Base-by-base conservation (phyloP, 2,797 vertebrate species). In the Lacerta viridis region DNA sequence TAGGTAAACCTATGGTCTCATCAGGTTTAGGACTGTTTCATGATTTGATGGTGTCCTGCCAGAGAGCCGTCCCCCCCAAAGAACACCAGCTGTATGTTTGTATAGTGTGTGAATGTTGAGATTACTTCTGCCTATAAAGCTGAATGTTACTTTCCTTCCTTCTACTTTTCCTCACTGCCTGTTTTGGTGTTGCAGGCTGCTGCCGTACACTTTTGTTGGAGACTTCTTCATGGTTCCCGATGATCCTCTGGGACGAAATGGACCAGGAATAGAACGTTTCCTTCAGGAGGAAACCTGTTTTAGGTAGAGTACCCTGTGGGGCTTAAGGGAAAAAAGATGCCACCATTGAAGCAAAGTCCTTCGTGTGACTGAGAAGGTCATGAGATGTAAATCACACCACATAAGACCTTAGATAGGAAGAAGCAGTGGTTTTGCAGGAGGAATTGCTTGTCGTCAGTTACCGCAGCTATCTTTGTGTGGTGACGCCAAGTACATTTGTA, bases 201-300 rank as follows among this genome's bases (percentile, higher is more conserved):
- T 99, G 80, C 99, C 98, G 94, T 99, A 98, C 88, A 99, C 98
- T 2, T 99, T 99, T 91, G 98, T 97, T 75, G 99, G 98, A 92
- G 98, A 99, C 93, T 98, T 98, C 94, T 99, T 99, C 95, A 99
- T 99, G 99, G 98, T 99, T 96, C 99, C 99, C 20, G 99, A 99
- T 90, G 99, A 99, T 95, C 99, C 99, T 43, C 96, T 99, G 93
- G 99, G 99, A 88, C 98, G 97, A 94, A 94, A 98, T 1, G 99
- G 99, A n/a, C 98, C 99, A 81, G 97, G 97, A 84, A 93, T 99
- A 61, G 98, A 99, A 87, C 90, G 95, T 75, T 99, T 99, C 94
- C 97, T 99, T 86, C 95, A 90, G 82, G 98, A 97, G 93, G 96
- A 97, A 71, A 89, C 85, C 87, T 87, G 13, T 90, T 94, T n/a